Conservation (phyloP, 2,797 vertebrate species). For the Clarias laeviceps region DNA sequence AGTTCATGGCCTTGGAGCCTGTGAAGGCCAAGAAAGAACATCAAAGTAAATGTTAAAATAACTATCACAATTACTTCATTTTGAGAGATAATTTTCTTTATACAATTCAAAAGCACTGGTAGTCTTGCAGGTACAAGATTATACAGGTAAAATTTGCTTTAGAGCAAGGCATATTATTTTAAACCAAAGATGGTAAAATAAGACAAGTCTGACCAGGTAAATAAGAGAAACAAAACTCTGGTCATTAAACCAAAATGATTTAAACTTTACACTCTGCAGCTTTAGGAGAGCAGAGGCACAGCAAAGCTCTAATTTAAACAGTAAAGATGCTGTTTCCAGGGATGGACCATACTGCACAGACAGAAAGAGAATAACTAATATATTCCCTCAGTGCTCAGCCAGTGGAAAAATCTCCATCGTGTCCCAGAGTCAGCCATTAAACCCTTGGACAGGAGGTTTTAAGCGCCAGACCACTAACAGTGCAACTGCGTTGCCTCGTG, state of each 20-base stretch:
- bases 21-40: neutral
- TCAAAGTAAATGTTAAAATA: neutral
- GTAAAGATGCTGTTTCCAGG: constrained; percentile 59
- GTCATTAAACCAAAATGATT: constrained; percentile 61
- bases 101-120: neutral
- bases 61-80: neutral
- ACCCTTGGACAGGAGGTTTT: constrained; percentile 25
- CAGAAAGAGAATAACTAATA: constrained; percentile 68
- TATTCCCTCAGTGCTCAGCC: constrained; percentile 64
- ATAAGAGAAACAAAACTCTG: neutral
- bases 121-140: neutral
- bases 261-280: constrained; percentile 73
- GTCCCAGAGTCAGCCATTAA: constrained; percentile 26
- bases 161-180: neutral
- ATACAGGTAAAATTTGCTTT: neutral
- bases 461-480: constrained; percentile 10
- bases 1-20: constrained; percentile 98
- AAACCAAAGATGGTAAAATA: neutral
- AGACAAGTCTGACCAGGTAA: neutral
- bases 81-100: neutral
- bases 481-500: neutral
- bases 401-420: constrained; percentile 68
- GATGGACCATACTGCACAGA: constrained; percentile 56
- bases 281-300: constrained; percentile 69
- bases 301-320: constrained; percentile 39